A percentile compares a stretch with the other conserved stretches of the same genome.
These are phyloP conservation scores for Rhipidura dahli DNA, from an alignment of 2,113 vertebrate genomes.

Conservation along the genomic window DNA sequence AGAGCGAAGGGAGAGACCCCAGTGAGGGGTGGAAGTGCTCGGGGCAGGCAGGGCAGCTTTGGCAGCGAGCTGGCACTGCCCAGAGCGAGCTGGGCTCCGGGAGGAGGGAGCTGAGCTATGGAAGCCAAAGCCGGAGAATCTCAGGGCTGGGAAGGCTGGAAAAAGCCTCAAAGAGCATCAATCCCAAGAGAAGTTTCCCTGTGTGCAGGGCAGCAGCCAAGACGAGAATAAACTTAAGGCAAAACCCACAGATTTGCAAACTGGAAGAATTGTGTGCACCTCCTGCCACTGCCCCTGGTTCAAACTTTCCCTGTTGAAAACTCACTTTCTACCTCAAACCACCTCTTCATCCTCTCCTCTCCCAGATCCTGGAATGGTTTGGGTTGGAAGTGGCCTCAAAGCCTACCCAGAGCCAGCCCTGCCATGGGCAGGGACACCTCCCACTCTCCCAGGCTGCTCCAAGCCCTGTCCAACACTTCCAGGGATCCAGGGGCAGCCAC, in stretches of 20 bases:
- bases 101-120: not conserved
- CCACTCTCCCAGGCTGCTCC: not conserved
- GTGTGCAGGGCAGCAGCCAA: not conserved
- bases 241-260: not conserved
- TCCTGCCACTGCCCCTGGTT: too few relatives aligned
- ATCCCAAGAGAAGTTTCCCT: too few relatives aligned
- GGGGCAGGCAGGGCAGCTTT: fast-evolving
- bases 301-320: not conserved
- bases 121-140: not conserved
- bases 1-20: not conserved
- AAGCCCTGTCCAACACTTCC: not conserved
- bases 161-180: too few relatives aligned
- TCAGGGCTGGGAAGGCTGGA: fast-evolving
- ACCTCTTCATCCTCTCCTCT: not conserved
- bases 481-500: not conserved
- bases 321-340: not conserved
- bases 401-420: not conserved
- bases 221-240: not conserved
- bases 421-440: not conserved
- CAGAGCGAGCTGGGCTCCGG: fast-evolving
- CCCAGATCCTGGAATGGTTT: not conserved
- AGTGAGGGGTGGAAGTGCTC: fast-evolving
- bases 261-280: fast-evolving
- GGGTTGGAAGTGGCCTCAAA: not conserved
- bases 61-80: not conserved